phyloP scores from a whole-genome alignment of 2,113 vertebrate genomes.

The Erpornis zantholeuca region DNA sequence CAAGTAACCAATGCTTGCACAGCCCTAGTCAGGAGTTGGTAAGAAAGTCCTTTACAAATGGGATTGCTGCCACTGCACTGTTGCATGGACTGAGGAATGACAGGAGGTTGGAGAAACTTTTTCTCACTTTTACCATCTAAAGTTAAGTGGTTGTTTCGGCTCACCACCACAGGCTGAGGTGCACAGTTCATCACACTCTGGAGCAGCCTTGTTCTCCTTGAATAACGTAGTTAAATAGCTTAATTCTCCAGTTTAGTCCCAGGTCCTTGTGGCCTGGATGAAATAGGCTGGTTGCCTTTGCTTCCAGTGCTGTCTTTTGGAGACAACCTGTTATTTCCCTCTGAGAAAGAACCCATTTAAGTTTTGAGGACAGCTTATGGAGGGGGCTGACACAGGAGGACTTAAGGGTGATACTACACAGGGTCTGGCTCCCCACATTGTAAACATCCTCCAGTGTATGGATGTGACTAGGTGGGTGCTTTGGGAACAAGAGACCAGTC shows the following conservation, averaged over 20 bases:
- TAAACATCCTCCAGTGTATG: neutral
- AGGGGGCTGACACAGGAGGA: neutral
- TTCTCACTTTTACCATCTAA: neutral
- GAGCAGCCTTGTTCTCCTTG: neutral
- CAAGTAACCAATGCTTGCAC: neutral
- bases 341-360: neutral
- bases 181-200: neutral
- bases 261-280: neutral
- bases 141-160: neutral
- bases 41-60: neutral
- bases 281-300: neutral
- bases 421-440: accelerated
- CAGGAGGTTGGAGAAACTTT: neutral
- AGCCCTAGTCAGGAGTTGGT: neutral
- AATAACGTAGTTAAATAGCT: neutral
- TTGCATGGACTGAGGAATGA: neutral
- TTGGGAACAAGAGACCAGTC: neutral
- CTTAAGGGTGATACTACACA: neutral
- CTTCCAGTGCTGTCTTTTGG: neutral
- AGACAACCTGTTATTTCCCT: neutral
- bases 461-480: neutral
- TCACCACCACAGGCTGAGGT: neutral
- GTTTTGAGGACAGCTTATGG: neutral
- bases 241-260: neutral
- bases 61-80: neutral